phyloP scores from a whole-genome alignment of 2,888 invertebrate species.

The Thereva unica region DNA sequence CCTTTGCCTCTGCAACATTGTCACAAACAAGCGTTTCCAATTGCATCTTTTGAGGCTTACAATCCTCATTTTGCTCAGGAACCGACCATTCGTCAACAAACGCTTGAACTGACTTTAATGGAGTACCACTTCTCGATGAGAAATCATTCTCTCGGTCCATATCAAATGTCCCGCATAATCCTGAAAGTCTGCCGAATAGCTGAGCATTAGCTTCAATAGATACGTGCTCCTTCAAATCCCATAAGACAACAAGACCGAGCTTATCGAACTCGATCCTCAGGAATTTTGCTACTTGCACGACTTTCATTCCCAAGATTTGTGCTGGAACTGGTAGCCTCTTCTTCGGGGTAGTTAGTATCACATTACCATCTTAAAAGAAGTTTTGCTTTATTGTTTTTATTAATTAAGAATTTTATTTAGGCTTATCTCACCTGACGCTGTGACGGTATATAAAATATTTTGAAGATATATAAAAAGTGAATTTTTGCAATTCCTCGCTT shows the following conservation, averaged over 20 bases:
- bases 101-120: conserved; percentile 55
- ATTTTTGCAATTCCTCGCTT: conserved; percentile 60
- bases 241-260: conserved; percentile 70
- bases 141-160: conserved; percentile 73
- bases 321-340: conserved; percentile 71
- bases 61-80: conserved; percentile 50
- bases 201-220: conserved; percentile 69
- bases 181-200: conserved; percentile 78
- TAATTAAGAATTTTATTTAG: conserved; percentile 7
- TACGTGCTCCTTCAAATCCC: conserved; percentile 74
- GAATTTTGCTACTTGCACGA: conserved; percentile 72
- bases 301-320: conserved; percentile 72
- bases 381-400: neutral
- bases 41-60: conserved; percentile 51
- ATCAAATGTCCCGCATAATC: conserved; percentile 80
- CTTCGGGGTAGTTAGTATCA: conserved; percentile 62
- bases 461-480: conserved; percentile 64
- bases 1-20: conserved; percentile 53
- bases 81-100: conserved; percentile 57
- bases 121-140: conserved; percentile 63
- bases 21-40: conserved; percentile 51
- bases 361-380: conserved; percentile 60
- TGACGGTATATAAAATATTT: conserved; percentile 68
- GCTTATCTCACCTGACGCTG: conserved; percentile 56
- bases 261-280: conserved; percentile 71